These are phyloP conservation scores for Euclidia mi DNA, from an alignment of 2,888 invertebrate species.

Conservation along the genomic window DNA sequence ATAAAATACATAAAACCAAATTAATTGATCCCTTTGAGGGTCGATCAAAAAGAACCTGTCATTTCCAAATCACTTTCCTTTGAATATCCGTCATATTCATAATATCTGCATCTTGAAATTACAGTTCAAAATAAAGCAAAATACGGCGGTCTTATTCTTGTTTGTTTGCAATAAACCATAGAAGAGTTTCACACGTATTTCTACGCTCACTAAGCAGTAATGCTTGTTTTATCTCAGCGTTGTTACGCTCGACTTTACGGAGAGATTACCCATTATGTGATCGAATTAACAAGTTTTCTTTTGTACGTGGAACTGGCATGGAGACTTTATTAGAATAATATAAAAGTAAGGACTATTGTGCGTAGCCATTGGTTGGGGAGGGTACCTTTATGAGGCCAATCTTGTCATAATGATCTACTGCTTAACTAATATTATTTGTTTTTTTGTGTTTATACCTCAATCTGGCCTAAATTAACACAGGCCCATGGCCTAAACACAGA, in stretches of 20 bases:
- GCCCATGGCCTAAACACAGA: no score
- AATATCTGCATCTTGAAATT: background rate
- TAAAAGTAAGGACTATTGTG: no score
- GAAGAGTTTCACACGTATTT: constrained; percentile 29
- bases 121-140: background rate
- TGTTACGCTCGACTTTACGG: constrained; percentile 46
- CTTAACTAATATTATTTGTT: no score
- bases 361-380: background rate
- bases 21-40: background rate
- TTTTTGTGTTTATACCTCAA: no score
- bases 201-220: constrained; percentile 46
- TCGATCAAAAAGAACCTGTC: no score
- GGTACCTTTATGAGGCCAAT: no score
- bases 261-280: constrained; percentile 50
- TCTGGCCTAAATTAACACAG: no score
- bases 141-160: constrained; percentile 1
- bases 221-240: constrained; percentile 45
- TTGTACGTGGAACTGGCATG: constrained; percentile 6
- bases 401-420: no score
- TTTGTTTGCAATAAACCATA: constrained; percentile 18
- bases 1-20: background rate
- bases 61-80: no score
- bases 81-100: background rate
- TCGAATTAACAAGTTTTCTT: constrained; percentile 42
- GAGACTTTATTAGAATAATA: background rate